These are phyloP conservation scores for Crocuta crocuta DNA, from an alignment of 2,113 vertebrate genomes.

Conservation along the genomic window DNA sequence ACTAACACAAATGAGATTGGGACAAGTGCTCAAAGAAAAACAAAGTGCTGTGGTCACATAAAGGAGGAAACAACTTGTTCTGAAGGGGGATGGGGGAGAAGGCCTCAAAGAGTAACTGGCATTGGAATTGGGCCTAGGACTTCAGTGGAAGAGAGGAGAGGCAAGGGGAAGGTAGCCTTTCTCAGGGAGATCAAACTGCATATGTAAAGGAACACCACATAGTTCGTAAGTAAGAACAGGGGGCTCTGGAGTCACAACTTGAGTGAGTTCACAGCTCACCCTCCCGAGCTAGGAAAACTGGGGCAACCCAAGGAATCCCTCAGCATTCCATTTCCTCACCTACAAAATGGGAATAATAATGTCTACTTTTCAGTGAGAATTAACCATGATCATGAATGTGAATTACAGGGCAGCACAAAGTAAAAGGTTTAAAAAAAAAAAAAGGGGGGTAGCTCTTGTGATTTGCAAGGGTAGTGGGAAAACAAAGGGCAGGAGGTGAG, in stretches of 20 bases:
- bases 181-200: not conserved
- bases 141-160: not conserved
- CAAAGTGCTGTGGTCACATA: not conserved
- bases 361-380: not conserved
- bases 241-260: not conserved
- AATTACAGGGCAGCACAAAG: not conserved
- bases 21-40: slow-evolving; percentile 26
- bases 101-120: not conserved
- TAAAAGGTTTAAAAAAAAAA: not conserved
- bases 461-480: not conserved
- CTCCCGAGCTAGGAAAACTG: not conserved
- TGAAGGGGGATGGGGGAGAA: no score
- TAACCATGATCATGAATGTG: not conserved
- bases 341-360: not conserved
- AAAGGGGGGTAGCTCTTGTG: not conserved
- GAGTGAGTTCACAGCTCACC: not conserved
- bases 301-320: not conserved
- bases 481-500: not conserved
- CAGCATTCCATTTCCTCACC: not conserved
- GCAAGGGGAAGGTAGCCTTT: not conserved
- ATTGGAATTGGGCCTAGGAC: not conserved
- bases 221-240: not conserved
- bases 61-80: not conserved
- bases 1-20: not conserved
- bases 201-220: not conserved